Conservation (phyloP, 2,797 vertebrate species). For the Gastrophryne carolinensis region DNA sequence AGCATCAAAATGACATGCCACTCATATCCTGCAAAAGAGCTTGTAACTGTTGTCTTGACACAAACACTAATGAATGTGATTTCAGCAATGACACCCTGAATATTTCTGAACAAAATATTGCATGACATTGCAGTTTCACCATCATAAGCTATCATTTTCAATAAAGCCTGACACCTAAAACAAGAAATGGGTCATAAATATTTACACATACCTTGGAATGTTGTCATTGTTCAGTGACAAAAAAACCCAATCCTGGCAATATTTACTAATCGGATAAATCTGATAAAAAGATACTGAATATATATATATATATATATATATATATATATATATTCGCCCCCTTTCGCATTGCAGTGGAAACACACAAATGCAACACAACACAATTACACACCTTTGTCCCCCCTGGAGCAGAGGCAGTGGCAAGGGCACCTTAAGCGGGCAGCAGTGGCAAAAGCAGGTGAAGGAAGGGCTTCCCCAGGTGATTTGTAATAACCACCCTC, state of each 20-base stretch:
- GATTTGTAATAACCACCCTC: no score
- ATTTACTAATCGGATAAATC: background rate
- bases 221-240: constrained; percentile 23
- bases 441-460: no score
- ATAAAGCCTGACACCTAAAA: constrained; percentile 27
- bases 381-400: no score
- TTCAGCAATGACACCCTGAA: constrained; percentile 20
- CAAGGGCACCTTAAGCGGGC: no score
- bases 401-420: no score
- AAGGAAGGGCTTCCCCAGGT: no score
- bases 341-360: no score
- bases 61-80: constrained; percentile 16
- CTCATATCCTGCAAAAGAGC: constrained; percentile 1
- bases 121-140: constrained; percentile 27
- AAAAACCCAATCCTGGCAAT: constrained; percentile 13
- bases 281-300: no score
- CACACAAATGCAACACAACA: no score
- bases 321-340: no score
- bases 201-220: constrained; percentile 14
- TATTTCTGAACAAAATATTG: constrained; percentile 20
- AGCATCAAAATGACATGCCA: constrained; percentile 14
- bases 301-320: no score
- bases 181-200: constrained; percentile 30
- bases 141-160: constrained; percentile 26
- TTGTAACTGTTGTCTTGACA: constrained; percentile 12